Evolutionary conservation across 1,140 invertebrate genomes (phyloP).

Genomic region (Drosophila albomicans): DNA sequence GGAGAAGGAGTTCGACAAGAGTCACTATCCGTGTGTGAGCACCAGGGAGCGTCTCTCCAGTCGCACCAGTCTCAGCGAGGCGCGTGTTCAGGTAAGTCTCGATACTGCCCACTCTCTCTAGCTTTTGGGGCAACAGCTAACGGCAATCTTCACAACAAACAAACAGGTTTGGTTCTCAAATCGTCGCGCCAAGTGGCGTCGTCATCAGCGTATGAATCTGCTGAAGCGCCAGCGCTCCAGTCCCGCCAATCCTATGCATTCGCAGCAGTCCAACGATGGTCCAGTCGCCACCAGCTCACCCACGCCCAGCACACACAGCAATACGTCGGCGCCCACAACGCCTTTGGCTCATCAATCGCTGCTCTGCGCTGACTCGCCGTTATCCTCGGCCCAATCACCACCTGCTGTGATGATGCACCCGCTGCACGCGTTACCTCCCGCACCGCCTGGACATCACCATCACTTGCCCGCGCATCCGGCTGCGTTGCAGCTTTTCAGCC

Average conservation of each 20-base stretch:
- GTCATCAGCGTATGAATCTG: conserved; percentile 97
- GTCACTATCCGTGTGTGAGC: conserved; percentile 97
- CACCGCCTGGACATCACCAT: conserved; percentile 58
- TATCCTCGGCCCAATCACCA: conserved; percentile 46
- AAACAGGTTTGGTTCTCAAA: conserved; percentile 99
- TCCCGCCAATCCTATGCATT: conserved; percentile 74
- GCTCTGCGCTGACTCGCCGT: conserved; percentile 58
- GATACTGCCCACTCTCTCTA: no score
- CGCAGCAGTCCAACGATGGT: conserved; percentile 78
- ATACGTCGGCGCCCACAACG: conserved; percentile 63
- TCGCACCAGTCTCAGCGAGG: conserved; percentile 97
- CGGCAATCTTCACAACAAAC: background rate
- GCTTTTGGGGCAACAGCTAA: background rate
- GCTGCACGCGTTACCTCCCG: conserved; percentile 47
- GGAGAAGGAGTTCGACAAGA: conserved; percentile 98
- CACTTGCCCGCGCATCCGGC: conserved; percentile 69
- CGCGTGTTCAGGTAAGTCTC: conserved; percentile 95
- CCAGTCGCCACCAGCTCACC: conserved; percentile 66
- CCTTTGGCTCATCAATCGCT: conserved; percentile 60
- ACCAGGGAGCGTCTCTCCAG: conserved; percentile 95
- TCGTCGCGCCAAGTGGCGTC: conserved; percentile 98
- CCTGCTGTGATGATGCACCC: conserved; percentile 64
- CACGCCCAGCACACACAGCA: conserved; percentile 76
- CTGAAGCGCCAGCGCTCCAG: conserved; percentile 89
- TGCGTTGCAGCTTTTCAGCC: conserved; percentile 66